Base-by-base conservation (phyloP, 2,113 vertebrate species). In the Oriolus oriolus region DNA sequence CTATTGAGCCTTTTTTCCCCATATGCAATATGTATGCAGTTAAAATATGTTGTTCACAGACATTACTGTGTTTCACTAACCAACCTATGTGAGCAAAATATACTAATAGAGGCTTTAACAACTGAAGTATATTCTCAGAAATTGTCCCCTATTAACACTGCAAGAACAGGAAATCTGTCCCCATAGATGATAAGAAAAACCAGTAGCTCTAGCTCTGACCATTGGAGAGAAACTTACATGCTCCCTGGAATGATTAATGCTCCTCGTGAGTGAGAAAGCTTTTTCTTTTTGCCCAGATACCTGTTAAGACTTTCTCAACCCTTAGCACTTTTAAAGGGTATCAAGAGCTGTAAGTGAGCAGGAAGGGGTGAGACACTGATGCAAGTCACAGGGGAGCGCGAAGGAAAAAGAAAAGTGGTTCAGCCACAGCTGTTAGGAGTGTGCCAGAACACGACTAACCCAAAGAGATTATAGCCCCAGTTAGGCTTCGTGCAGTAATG, bases 231-330 rank as follows among this genome's bases (percentile, higher is more conserved):
- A 93, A 89, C 56, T 65, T 54, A 12, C 2, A 17, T 23, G 13
- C 71, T 95, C 84, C 54, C 60, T 84, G 54, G 30, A 93, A 73
- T 47, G 65, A 87, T 73, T 88, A 94, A 94, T 47, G 50, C 17
- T 74, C n/a, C 44, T 42, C 31, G 20, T 69, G 81, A 79, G 52
- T 82, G 33, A 87, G 23, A 96, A 54, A 84, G 23, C 35, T 80
- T 96, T 97, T 90, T 95, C 86, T 96, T 95, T 94, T 92, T 91
- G 22, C 52, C 59, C n/a, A 45, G 41, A 70, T 75, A 39, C 49
- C n/a, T 80, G 30, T 52, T 85, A 90, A 90, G 39, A 28, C 35
- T 75, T 49, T 53, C 59, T 50, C 92, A 93, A 77, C 41, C 61
- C 18, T 39, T 65, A 53, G n/a, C 71, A 71, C 7, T 59, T 61